Base-by-base conservation (phyloP, 2,888 invertebrate species). In the Parochlus steinenii region DNA sequence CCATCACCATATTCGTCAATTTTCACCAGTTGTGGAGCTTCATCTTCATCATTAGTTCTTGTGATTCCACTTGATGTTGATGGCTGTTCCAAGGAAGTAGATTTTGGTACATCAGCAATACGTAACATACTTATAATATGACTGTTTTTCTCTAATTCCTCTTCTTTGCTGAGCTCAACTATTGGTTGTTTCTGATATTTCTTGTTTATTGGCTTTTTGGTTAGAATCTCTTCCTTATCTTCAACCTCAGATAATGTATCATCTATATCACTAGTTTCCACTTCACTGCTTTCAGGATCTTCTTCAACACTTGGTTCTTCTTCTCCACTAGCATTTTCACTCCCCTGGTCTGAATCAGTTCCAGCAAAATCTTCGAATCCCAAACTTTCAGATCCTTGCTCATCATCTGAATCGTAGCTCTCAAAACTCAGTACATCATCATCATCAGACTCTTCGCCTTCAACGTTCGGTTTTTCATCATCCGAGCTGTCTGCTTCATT, bases 1-100 rank as follows among this genome's bases (percentile, higher is more conserved):
- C 76, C 69, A 58, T 92, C 92, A 16, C 71, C 77, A 49, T 90
- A 87, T 56, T 87, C 85, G 43, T 76, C 67, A 14, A 33, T 38
- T 31, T 26, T 19, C 16, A n/a, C n/a, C n/a, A n/a, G n/a, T n/a
- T n/a, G n/a, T n/a, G n/a, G n/a, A n/a, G n/a, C n/a, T n/a, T 48
- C 11, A 2, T 11, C 33, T 20, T 37, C 31, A 22, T 15, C 29
- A 20, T 29, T 32, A 18, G 33, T 12, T 34, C 40, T 39, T 24
- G 20, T 10, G 39, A 30, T 29, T 15, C 23, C 12, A 35, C 29
- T 6, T 11, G 30, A 28, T 25, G 26, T 25, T 6, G 32, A 10
- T 19, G 24, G 27, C 24, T 38, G 25, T 33, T 28, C 15, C 40
- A 26, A 11, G 12, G 12, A 14, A 22, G 20, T 37, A n/a, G n/a